A percentile compares a stretch with the other conserved stretches of the same genome.
Evolutionary conservation across 2,113 vertebrate species (phyloP).

Genomic region (Cairina moschata): DNA sequence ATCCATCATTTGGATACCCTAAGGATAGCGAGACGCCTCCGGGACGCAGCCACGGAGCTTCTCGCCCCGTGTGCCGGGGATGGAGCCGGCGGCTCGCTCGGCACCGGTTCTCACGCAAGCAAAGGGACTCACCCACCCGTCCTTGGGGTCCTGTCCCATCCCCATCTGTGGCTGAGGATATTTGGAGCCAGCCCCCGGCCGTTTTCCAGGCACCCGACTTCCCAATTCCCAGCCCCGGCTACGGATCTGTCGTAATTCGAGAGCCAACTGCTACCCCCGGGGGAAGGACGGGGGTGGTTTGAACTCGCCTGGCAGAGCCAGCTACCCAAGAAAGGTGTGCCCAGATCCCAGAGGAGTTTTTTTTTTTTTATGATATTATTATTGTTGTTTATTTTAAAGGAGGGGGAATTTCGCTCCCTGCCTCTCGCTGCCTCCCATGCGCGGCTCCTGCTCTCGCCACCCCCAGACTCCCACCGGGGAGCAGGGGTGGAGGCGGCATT

Average conservation of each 20-base stretch:
- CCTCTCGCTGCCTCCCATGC: neutral
- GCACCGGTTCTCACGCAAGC: neutral
- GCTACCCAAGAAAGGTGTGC: neutral
- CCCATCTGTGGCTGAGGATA: too few species aligned
- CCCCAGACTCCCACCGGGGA: neutral
- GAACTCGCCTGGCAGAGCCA: neutral
- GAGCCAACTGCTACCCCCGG: fast-evolving
- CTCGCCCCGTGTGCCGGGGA: fast-evolving
- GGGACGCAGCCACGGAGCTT: neutral
- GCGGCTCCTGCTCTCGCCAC: neutral
- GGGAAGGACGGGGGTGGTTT: fast-evolving
- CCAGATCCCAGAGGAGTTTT: neutral
- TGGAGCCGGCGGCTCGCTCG: fast-evolving
- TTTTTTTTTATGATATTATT: neutral
- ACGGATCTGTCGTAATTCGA: fast-evolving
- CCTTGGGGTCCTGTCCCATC: too few species aligned
- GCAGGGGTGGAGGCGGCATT: neutral
- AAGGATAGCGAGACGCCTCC: neutral
- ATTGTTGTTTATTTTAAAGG: neutral
- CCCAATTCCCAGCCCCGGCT: neutral
- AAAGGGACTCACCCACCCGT: too few species aligned
- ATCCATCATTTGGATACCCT: neutral
- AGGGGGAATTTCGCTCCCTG: neutral
- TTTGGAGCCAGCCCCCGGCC: neutral
- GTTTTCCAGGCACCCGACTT: neutral